phyloP scores from a whole-genome alignment of 2,888 invertebrate genomes.

The Drosophila nigricruria region DNA sequence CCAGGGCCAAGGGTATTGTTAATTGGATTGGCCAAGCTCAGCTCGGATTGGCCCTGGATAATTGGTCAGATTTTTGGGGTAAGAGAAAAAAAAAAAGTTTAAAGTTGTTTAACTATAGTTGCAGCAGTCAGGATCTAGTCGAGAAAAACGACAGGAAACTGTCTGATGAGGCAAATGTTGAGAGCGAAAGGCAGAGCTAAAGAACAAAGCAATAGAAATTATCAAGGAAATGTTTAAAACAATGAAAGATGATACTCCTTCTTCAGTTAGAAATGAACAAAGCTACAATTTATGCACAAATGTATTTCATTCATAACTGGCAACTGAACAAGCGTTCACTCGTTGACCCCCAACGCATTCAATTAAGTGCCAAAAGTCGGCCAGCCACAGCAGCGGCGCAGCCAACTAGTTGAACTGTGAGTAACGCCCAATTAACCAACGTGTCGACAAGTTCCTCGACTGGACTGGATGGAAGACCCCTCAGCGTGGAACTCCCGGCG shows the following conservation, averaged over 20 bases:
- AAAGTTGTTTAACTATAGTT: background rate
- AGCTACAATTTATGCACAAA: background rate
- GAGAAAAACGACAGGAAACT: background rate
- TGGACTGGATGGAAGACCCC: constrained; percentile 10
- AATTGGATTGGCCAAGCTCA: constrained; percentile 40
- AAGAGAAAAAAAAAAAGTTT: background rate
- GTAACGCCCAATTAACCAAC: constrained; percentile 69
- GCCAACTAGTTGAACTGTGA: constrained; percentile 47
- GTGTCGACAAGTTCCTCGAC: constrained; percentile 62
- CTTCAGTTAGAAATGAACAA: background rate
- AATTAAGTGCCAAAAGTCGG: constrained; percentile 33
- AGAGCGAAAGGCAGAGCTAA: background rate
- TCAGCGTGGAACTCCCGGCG: background rate
- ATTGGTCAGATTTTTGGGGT: constrained; percentile 33
- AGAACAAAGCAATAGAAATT: background rate
- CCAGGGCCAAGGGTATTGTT: constrained; percentile 34
- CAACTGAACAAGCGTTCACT: background rate
- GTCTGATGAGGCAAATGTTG: constrained; percentile 1
- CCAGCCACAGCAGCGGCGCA: constrained; percentile 10
- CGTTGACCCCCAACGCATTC: constrained; percentile 28
- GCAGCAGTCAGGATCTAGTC: background rate
- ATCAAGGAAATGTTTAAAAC: background rate
- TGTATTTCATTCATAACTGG: background rate
- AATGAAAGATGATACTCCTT: background rate
- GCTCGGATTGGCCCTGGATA: constrained; percentile 35